Conservation (phyloP, 2,888 invertebrate genomes). For the Agrypnus murinus region DNA sequence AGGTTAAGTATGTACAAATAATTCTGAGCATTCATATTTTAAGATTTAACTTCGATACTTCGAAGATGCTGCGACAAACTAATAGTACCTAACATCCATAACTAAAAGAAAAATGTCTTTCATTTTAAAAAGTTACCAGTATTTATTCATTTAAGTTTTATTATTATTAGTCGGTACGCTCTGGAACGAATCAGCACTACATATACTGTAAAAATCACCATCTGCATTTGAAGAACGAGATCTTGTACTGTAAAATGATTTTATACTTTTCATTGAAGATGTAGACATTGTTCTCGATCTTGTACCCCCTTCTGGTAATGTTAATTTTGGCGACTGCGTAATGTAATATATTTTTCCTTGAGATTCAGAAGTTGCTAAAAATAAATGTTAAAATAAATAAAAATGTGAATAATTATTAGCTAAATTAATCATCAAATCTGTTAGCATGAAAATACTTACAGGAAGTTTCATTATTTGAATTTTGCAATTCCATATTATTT, state of each 20-base stretch:
- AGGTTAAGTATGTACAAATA: too few relatives aligned
- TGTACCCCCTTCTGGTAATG: neutral
- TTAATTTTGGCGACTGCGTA: neutral
- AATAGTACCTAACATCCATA: too few relatives aligned
- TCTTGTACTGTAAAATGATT: slow-evolving; percentile 52
- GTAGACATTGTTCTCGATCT: slow-evolving; percentile 42
- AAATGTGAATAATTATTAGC: neutral
- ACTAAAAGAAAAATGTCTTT: too few relatives aligned
- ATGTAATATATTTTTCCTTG: neutral
- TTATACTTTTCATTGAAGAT: slow-evolving; percentile 51
- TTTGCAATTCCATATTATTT: slow-evolving; percentile 10
- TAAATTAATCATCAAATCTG: neutral
- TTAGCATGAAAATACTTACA: slow-evolving; percentile 18
- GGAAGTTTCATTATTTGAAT: neutral
- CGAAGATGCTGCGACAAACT: too few relatives aligned
- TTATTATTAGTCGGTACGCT: neutral
- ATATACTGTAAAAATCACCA: slow-evolving; percentile 53
- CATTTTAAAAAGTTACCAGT: too few relatives aligned
- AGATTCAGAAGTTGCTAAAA: slow-evolving; percentile 25
- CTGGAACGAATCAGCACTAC: slow-evolving; percentile 49
- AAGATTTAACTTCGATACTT: too few relatives aligned
- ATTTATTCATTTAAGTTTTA: neutral
- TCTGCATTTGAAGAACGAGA: slow-evolving; percentile 34
- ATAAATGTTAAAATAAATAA: neutral
- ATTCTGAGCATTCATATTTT: too few relatives aligned